Percentiles rank a stretch among this genome's conserved stretches.
Conservation (phyloP, 1,140 invertebrate genomes). For the Platorchestia sp. region DNA sequence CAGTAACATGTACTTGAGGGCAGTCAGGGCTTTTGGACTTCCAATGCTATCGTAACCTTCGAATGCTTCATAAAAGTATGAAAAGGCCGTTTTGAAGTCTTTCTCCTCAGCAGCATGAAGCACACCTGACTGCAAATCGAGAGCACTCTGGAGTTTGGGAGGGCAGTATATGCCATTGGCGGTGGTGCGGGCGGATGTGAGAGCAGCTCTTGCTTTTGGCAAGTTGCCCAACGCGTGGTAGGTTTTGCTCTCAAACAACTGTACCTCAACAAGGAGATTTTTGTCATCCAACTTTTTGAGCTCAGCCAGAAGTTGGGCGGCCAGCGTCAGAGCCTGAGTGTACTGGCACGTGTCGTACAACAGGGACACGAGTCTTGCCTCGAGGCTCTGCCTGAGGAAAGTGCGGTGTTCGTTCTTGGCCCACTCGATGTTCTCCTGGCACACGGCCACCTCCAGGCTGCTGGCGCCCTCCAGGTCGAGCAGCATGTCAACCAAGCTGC, state of each 20-base stretch:
- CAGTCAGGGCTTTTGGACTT: conserved; percentile 89
- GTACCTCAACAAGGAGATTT: conserved; percentile 96
- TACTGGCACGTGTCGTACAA: conserved; percentile 95
- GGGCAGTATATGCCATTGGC: conserved; percentile 99
- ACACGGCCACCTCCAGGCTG: conserved; percentile 87
- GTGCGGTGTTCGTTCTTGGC: conserved; percentile 97
- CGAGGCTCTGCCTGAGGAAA: conserved; percentile 95
- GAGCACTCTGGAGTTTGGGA: conserved; percentile 95
- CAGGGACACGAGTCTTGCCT: conserved; percentile 91
- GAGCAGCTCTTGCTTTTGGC: conserved; percentile 94
- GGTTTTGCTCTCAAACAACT: conserved; percentile 97
- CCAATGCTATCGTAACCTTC: conserved; percentile 99
- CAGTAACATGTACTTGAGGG: conserved; percentile 98
- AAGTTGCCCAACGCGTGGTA: conserved; percentile 98
- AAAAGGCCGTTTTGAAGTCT: conserved; percentile 99
- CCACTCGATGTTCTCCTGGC: conserved; percentile 97
- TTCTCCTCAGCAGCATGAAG: conserved; percentile 98
- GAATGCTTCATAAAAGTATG: conserved; percentile 99
- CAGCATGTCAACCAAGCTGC: conserved; percentile 97
- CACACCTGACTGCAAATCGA: conserved; percentile 98
- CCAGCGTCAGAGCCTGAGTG: conserved; percentile 85
- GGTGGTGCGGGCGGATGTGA: conserved; percentile 98
- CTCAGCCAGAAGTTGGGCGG: conserved; percentile 89
- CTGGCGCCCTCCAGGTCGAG: conserved; percentile 95
- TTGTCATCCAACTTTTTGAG: conserved; percentile 99